These are phyloP conservation scores for Psammodynastes pulverulentus DNA, from an alignment of 2,113 vertebrate species.

Conservation along the genomic window DNA sequence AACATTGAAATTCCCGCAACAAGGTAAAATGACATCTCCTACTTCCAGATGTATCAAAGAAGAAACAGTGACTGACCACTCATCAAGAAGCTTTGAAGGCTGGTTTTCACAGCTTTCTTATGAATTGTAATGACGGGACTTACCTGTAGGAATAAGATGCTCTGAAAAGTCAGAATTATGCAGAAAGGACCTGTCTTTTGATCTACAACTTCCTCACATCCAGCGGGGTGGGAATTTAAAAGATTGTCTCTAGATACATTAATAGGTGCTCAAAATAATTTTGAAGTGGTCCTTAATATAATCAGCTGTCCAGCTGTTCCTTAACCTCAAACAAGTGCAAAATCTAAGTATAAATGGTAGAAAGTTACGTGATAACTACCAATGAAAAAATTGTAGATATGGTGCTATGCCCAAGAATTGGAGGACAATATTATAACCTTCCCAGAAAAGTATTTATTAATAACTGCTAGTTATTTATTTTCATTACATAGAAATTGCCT, in stretches of 20 bases:
- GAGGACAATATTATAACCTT: constrained; percentile 50
- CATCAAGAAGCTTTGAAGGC: not conserved
- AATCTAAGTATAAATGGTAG: not conserved
- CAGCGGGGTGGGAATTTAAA: not conserved
- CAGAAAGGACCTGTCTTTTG: not conserved
- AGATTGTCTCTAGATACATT: not conserved
- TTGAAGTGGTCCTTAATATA: not conserved
- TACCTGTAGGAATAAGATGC: not conserved
- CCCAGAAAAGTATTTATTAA: constrained; percentile 42
- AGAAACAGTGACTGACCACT: not conserved
- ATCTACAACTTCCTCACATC: not conserved
- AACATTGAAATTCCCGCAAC: not conserved
- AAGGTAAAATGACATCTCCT: not conserved
- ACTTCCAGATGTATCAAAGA: not conserved
- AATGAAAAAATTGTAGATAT: constrained; percentile 52
- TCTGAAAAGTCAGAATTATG: not conserved
- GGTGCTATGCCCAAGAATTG: constrained; percentile 54
- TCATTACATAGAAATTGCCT: constrained; percentile 57
- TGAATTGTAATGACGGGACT: not conserved
- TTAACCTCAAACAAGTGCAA: not conserved
- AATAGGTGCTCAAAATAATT: not conserved
- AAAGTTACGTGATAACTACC: not conserved
- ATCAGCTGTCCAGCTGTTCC: not conserved
- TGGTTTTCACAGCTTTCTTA: not conserved
- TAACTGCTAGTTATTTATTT: constrained; percentile 38